phyloP scores from a whole-genome alignment of 2,888 invertebrate genomes.

The Copidosoma aretas region DNA sequence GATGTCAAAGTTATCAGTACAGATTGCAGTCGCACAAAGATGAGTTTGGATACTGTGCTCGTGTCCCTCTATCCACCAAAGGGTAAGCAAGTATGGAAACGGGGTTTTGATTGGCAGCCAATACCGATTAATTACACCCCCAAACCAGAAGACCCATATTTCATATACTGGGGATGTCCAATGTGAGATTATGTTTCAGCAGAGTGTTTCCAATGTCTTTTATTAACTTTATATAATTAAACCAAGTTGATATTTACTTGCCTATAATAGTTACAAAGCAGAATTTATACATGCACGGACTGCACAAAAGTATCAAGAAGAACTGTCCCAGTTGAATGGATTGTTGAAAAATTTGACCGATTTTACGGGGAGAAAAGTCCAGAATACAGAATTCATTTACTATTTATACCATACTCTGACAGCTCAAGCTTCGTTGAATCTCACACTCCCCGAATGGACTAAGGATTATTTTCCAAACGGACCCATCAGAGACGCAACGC shows the following conservation, averaged over 20 bases:
- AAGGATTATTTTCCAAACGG: conserved; percentile 18
- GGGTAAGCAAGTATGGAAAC: conserved; percentile 66
- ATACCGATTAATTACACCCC: conserved; percentile 55
- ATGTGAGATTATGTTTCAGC: neutral
- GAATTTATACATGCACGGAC: neutral
- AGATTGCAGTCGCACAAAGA: conserved; percentile 75
- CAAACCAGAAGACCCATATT: neutral
- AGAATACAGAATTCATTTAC: neutral
- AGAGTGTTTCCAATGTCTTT: neutral
- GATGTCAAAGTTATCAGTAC: conserved; percentile 66
- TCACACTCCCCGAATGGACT: conserved; percentile 24
- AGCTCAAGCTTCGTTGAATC: conserved; percentile 5
- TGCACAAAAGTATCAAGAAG: conserved; percentile 4
- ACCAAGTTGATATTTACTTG: too few relatives aligned
- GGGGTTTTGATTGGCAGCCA: conserved; percentile 71
- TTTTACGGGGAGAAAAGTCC: conserved; percentile 12
- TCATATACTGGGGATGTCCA: neutral
- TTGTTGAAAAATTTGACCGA: conserved; percentile 12
- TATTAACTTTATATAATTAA: neutral
- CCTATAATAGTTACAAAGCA: conserved; percentile 1
- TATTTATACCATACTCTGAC: conserved; percentile 13
- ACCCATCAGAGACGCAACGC: neutral
- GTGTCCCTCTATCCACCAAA: conserved; percentile 74
- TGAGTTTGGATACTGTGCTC: conserved; percentile 73
- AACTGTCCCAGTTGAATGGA: conserved; percentile 1